Evolutionary conservation across 2,113 vertebrate genomes (phyloP).

Genomic region (Callipepla californica): DNA sequence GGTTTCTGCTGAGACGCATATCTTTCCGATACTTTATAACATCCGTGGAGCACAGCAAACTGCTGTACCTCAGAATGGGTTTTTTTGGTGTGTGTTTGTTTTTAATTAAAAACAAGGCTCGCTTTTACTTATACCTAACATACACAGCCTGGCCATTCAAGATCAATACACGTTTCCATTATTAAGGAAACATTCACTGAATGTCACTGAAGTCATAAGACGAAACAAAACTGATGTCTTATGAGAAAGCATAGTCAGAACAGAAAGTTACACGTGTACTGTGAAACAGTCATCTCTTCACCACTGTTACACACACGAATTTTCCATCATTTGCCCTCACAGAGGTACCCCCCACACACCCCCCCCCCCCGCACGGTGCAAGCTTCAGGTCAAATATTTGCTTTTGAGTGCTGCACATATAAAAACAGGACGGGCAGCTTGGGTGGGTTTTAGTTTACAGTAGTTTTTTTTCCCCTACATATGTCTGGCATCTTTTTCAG

Average conservation of each 20-base stretch:
- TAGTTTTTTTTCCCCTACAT: not conserved
- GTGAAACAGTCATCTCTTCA: not conserved
- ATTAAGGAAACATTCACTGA: not conserved
- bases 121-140: not conserved
- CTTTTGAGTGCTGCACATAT: not conserved
- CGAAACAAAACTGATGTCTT: not conserved
- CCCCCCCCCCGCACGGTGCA: not conserved
- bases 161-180: accelerated
- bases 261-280: not conserved
- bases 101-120: not conserved
- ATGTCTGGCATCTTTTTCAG: not conserved
- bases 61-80: not conserved
- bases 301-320: not conserved
- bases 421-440: not conserved
- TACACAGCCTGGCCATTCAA: not conserved
- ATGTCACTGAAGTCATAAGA: not conserved
- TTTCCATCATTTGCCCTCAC: not conserved
- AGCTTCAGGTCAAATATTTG: not conserved
- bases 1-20: not conserved
- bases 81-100: not conserved
- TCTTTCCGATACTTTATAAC: not conserved
- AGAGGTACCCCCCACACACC: not conserved
- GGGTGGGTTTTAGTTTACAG: not conserved
- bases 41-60: not conserved
- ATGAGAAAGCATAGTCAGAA: not conserved